Evolutionary conservation across 2,888 invertebrate species (phyloP), one percentile per base, ranked within the genome.

Genomic region (Drosophila suboccidentalis): DNA sequence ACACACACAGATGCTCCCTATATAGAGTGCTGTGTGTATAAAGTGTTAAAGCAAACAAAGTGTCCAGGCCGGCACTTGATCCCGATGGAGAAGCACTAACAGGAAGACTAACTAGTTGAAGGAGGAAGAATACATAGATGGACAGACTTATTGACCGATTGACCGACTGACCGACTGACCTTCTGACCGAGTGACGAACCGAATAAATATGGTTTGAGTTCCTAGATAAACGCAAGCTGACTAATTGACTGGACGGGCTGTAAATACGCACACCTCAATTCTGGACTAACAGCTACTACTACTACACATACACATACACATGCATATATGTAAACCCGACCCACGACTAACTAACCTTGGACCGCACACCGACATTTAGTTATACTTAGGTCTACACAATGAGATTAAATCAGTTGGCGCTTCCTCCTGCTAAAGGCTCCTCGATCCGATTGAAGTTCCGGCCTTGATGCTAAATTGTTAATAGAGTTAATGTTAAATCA

Each of bases 131-230:
- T 10, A 4, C 22, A 22, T 4, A n/a, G 13, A 36, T 19, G 9
- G 17, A 59, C 47, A 10, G 36, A 41, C 17, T 17, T n/a, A 53
- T 38, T n/a, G 63, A 59, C 61, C 43, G 69, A 54, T 29, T 15
- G 22, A 22, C 26, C 26, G 26, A 22, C 3, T 22, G 22, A 22
- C 22, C 22, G 22, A 26, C 26, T 26, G 64, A 60, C 62, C 44
- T 66, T 82, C 78, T 41, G 69, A 55, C 47, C 10, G 36, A 32
- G 44, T 34, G 46, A 83, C 83, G 68, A 53, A 87, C 82, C 32
- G 51, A 36, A 64, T 72, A 89, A 79, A 85, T 82, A 85, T 89
- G 89, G 89, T 89, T 89, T 87, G 89, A 89, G 89, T 85, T 85
- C 85, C 89, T 85, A 85, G 71, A 69, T 76, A 68, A 76, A 87